Evolutionary conservation across 2,797 vertebrate species (phyloP).

Genomic region (Xenops minutus): DNA sequence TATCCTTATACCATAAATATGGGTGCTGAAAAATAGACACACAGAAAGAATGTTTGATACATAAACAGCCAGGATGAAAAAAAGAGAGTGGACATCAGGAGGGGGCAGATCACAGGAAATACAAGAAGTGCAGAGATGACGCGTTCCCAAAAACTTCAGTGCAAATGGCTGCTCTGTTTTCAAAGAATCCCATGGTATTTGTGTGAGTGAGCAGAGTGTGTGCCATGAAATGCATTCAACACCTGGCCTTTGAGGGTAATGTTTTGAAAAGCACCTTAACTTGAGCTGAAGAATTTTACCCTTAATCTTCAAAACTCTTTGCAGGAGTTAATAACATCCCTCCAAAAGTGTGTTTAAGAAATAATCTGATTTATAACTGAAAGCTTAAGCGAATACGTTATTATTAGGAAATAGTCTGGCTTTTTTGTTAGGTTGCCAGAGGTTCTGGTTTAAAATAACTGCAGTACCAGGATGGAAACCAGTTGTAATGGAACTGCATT

Average conservation of each 20-base stretch:
- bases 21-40: background rate
- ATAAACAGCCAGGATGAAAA: background rate
- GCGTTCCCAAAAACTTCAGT: background rate
- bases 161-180: background rate
- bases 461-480: background rate
- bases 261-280: slow-evolving; percentile 11
- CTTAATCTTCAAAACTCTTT: slow-evolving; percentile 10
- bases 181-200: background rate
- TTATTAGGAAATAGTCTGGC: background rate
- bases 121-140: background rate
- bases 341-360: background rate
- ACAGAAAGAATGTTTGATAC: background rate
- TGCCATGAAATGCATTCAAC: background rate
- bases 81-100: background rate
- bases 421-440: background rate
- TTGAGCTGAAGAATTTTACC: background rate
- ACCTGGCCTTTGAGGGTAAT: background rate
- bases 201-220: background rate
- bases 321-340: background rate
- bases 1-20: background rate
- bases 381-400: background rate
- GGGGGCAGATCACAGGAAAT: background rate
- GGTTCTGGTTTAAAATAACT: background rate
- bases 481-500: background rate
- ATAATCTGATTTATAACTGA: background rate